Base-by-base conservation (phyloP, 37 sponge, comb jelly and placozoan species). In the Halichondria panicea region DNA sequence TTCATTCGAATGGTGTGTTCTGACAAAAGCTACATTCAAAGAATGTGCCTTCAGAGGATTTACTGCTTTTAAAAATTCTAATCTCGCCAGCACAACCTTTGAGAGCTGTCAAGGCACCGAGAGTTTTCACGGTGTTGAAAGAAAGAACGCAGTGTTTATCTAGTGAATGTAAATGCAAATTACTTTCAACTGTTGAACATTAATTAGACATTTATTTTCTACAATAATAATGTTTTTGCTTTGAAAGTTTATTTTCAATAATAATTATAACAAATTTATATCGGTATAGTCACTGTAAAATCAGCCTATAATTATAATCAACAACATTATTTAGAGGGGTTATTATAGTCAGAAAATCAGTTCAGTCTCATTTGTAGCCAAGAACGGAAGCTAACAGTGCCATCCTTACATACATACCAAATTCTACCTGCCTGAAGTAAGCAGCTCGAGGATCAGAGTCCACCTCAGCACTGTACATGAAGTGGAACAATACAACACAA, bases 371-470 rank as follows among this genome's bases (percentile, higher is more conserved):
- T n/a, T 58, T 58, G 24, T 58, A 22, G 32, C 79, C 89, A 4
- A 84, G 60, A 21, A 85, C 54, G 19, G 63, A 55, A 13, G 92
- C 93, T 13, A 98, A 81, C 32, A 98, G 86, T 2, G 99, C 99
- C 96, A 98, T 98, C 11, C 99, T 42, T 0, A 98, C 80, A 66
- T 98, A 98, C 89, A 98, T 92, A 3, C 99, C 99, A 80, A 93
- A 84, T 59, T 95, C 91, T 21, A 94, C 99, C 52, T 98, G 99
- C 50, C 99, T 74, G 82, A 98, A 98, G 81, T 98, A 98, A 33
- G 91, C 99, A 13, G 99, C 99, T 30, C 99, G 50, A 4, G 96
- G 96, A 61, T 98, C 99, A 9, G 91, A 80, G 68, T 98, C 99
- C 28, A 98, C 91, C 27, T 95, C 96, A 81, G 78, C 76, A 85